Evolutionary conservation across 2,113 vertebrate species (phyloP).

Genomic region (Deroptyus accipitrinus): DNA sequence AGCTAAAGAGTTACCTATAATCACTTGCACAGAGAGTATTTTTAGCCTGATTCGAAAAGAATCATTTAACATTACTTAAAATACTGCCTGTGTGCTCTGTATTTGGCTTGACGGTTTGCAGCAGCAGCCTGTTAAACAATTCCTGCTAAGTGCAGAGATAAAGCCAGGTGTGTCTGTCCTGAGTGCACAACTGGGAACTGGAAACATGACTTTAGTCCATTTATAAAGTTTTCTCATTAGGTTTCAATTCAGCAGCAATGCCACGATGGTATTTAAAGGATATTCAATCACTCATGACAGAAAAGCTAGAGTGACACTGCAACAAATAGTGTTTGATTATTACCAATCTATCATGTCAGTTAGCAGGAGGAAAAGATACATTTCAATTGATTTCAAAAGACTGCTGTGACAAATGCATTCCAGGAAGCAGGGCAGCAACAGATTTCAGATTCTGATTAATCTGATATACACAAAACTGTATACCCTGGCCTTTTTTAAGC

Average conservation of each 20-base stretch:
- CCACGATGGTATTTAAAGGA: conserved; percentile 43
- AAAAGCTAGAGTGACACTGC: conserved; percentile 40
- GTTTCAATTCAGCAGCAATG: conserved; percentile 28
- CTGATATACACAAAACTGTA: conserved; percentile 1
- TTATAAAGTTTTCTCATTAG: conserved; percentile 56
- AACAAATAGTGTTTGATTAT: conserved; percentile 62
- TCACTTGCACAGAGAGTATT: conserved; percentile 31
- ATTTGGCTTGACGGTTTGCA: conserved; percentile 10
- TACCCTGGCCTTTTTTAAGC: background rate
- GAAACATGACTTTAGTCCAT: conserved; percentile 33
- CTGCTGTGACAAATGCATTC: conserved; percentile 9
- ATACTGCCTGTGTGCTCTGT: background rate
- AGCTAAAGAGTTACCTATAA: conserved; percentile 48
- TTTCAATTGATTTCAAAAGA: conserved; percentile 66
- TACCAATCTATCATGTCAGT: conserved; percentile 59
- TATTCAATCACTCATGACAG: conserved; percentile 50
- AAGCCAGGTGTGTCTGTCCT: background rate
- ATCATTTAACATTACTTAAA: conserved; percentile 48
- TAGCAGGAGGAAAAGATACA: conserved; percentile 48
- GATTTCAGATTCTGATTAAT: conserved; percentile 36
- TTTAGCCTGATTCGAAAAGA: conserved; percentile 38
- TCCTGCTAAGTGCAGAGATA: background rate
- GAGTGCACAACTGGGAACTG: conserved; percentile 3
- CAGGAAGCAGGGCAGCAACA: background rate
- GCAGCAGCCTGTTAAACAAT: background rate